Conservation (phyloP, 2,797 vertebrate genomes). For the Catamblyrhynchus diadema region DNA sequence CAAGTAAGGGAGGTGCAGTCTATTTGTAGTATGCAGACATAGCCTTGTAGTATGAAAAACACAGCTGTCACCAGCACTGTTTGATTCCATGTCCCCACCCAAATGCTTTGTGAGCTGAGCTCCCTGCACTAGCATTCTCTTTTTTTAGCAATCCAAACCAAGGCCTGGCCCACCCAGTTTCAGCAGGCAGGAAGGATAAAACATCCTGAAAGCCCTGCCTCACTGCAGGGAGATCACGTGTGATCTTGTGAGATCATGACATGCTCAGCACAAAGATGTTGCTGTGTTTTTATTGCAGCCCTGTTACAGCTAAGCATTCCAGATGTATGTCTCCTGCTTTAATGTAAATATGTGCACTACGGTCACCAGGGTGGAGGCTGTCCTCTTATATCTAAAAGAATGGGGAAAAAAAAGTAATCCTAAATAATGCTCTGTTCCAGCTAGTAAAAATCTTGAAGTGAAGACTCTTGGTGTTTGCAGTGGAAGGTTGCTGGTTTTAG, state of each 20-base stretch:
- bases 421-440: neutral
- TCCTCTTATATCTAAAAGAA: neutral
- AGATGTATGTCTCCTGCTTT: neutral
- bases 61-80: neutral
- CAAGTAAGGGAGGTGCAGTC: neutral
- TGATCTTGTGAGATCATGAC: neutral
- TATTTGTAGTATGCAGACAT: neutral
- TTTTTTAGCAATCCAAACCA: neutral
- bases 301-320: neutral
- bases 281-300: neutral
- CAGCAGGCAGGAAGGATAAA: neutral
- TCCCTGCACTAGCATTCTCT: neutral
- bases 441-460: neutral
- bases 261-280: neutral
- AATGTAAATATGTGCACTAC: neutral
- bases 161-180: neutral
- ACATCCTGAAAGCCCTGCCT: neutral
- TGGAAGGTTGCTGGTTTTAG: neutral
- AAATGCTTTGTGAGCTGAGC: neutral
- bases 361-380: fast-evolving
- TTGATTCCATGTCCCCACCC: neutral
- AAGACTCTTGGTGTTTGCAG: neutral
- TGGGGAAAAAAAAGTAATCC: neutral
- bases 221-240: neutral
- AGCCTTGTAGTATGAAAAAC: neutral